phyloP scores from a whole-genome alignment of 2,888 invertebrate genomes.

The Baccha elongata region DNA sequence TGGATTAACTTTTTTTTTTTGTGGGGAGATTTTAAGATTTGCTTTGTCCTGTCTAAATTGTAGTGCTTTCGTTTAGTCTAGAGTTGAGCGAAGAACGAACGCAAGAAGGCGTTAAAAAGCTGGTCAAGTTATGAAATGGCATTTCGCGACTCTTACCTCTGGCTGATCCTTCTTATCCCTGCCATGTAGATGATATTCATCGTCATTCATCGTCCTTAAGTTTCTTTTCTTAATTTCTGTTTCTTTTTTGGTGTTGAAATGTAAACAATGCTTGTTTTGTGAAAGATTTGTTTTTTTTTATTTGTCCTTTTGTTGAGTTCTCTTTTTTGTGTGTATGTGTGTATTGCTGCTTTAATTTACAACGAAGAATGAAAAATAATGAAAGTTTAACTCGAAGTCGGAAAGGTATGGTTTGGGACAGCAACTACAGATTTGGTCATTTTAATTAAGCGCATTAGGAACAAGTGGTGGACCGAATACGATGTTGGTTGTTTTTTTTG shows the following conservation, averaged over 20 bases:
- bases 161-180: constrained; percentile 42
- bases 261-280: constrained; percentile 61
- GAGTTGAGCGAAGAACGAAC: constrained; percentile 19
- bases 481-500: constrained; percentile 44
- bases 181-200: constrained; percentile 22
- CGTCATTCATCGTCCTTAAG: constrained; percentile 34
- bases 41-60: constrained; percentile 72
- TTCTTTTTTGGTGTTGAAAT: constrained; percentile 55
- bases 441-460: constrained; percentile 70
- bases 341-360: constrained; percentile 57
- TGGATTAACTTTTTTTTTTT: constrained; percentile 55
- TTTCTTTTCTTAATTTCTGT: constrained; percentile 36
- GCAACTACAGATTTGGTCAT: constrained; percentile 53
- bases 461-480: constrained; percentile 57
- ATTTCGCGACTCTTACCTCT: constrained; percentile 66
- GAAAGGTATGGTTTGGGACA: constrained; percentile 27
- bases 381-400: constrained; percentile 54
- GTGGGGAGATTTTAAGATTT: constrained; percentile 38
- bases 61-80: constrained; percentile 69
- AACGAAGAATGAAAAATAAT: constrained; percentile 49
- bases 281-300: constrained; percentile 41
- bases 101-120: constrained; percentile 70
- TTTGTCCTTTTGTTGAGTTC: constrained; percentile 27
- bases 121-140: constrained; percentile 72
- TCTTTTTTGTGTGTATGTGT: background rate